These are phyloP conservation scores for Ceratoteleas bidentatus DNA, from an alignment of 1,140 invertebrate species.

Conservation along the genomic window DNA sequence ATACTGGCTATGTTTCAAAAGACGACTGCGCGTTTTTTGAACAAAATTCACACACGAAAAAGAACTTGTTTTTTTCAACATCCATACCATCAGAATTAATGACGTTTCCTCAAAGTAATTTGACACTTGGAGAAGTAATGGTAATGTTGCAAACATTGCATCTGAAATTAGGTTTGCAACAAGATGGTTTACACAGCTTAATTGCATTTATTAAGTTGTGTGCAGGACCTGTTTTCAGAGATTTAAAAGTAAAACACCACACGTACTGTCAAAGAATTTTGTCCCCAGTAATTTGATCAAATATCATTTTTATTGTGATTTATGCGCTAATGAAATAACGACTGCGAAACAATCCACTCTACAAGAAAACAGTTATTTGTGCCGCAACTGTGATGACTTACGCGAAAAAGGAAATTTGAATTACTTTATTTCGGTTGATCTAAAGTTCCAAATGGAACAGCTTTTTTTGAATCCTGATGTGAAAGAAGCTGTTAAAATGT, in stretches of 20 bases:
- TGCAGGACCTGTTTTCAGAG: conserved; percentile 4
- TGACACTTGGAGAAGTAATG: not conserved
- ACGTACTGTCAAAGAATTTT: not conserved
- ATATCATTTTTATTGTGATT: conserved; percentile 23
- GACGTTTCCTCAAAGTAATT: conserved; percentile 15
- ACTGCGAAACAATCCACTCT: conserved; percentile 3
- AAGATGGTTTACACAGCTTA: conserved; percentile 1
- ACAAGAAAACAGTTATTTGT: not conserved
- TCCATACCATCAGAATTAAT: conserved; percentile 8
- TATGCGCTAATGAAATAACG: no score
- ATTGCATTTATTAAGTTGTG: conserved; percentile 6
- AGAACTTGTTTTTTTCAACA: no score
- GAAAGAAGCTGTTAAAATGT: conserved; percentile 1
- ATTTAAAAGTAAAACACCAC: conserved; percentile 3
- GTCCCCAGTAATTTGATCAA: not conserved
- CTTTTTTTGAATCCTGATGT: not conserved
- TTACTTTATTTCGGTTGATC: no score
- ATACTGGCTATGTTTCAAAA: no score
- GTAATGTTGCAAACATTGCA: conserved; percentile 6
- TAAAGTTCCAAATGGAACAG: not conserved
- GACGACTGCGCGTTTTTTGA: no score
- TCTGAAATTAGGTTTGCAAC: conserved; percentile 6
- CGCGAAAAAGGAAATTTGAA: not conserved
- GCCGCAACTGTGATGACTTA: not conserved
- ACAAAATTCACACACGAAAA: no score